phyloP scores from a whole-genome alignment of 2,888 invertebrate genomes.

The Dynastes maya region DNA sequence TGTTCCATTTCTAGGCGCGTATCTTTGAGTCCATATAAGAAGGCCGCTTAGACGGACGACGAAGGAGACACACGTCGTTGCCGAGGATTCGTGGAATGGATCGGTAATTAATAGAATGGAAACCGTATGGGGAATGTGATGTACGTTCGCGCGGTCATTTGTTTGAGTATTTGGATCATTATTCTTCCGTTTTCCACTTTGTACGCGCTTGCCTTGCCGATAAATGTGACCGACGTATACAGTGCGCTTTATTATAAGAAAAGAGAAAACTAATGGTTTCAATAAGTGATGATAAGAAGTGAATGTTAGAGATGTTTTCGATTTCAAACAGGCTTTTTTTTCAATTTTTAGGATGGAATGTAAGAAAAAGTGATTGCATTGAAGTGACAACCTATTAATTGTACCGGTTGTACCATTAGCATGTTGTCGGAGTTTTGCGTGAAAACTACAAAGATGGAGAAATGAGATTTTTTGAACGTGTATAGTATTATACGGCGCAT shows the following conservation, averaged over 20 bases:
- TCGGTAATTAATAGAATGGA: constrained; percentile 37
- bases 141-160: constrained; percentile 25
- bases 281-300: background rate
- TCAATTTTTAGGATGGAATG: no score
- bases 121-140: background rate
- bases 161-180: constrained; percentile 25
- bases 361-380: no score
- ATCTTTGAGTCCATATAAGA: background rate
- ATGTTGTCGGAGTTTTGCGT: no score
- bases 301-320: no score
- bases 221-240: constrained; percentile 13
- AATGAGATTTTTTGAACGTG: no score
- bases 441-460: no score
- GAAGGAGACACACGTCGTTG: constrained; percentile 20
- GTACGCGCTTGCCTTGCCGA: background rate
- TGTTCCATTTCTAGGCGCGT: background rate
- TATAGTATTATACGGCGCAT: no score
- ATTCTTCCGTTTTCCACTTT: constrained; percentile 17
- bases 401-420: no score
- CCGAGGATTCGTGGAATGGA: constrained; percentile 39
- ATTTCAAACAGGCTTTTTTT: no score
- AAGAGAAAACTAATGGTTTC: background rate
- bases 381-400: no score
- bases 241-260: background rate
- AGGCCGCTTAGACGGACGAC: background rate